phyloP scores from a whole-genome alignment of 23 tunicate genomes.

The Styela plicata region DNA sequence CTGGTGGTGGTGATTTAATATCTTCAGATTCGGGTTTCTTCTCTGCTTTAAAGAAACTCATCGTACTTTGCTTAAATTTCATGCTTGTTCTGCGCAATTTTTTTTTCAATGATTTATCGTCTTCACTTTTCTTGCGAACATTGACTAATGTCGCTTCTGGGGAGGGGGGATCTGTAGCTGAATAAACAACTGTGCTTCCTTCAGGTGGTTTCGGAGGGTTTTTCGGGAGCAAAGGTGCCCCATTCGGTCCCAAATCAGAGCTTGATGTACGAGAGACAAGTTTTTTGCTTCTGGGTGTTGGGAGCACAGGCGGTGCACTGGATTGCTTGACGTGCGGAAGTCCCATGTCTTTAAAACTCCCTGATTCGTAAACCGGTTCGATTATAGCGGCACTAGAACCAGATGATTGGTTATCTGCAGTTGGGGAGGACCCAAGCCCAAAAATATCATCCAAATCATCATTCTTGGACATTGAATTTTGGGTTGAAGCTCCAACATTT shows the following conservation, averaged over 20 bases:
- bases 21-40: neutral
- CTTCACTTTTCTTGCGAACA: neutral
- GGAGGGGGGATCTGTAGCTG: neutral
- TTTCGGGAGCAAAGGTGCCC: neutral
- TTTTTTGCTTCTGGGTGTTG: neutral
- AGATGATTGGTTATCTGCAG: neutral
- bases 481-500: neutral
- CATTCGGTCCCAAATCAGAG: neutral
- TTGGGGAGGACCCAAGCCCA: neutral
- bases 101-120: neutral
- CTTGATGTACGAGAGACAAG: neutral
- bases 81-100: constrained; percentile 14
- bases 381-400: neutral
- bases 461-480: neutral
- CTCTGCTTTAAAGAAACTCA: neutral
- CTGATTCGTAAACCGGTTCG: neutral
- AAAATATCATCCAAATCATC: neutral
- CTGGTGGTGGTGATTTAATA: neutral
- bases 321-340: constrained; percentile 26
- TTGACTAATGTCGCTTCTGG: neutral
- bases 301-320: constrained; percentile 15
- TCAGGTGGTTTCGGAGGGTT: neutral
- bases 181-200: neutral
- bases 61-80: constrained; percentile 11
- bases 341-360: neutral